Evolutionary conservation across 2,113 vertebrate genomes (phyloP), one percentile per base, ranked within the genome.

Genomic region (Indri indri): DNA sequence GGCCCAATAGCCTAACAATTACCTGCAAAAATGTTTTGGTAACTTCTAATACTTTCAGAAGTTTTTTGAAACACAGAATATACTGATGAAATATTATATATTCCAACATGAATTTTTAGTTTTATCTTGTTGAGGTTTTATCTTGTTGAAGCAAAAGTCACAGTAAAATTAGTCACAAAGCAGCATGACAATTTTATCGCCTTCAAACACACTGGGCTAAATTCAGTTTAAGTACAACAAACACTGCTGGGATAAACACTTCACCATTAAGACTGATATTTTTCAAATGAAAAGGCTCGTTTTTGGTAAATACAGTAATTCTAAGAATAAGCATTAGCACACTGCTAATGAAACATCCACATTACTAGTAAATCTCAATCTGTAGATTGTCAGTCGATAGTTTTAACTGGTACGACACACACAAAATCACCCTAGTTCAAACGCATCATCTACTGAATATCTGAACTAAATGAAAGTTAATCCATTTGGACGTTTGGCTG

Each of bases 151-250:
- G 18, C 16, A 63, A 86, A 85, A 88, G 27, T 92, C 23, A 87
- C 1, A n/a, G 30, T 91, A 76, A 87, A 87, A 68, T 66, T 23
- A 90, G 34, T 63, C 22, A 71, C 16, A 73, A 94, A 87, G 14
- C 54, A 95, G 30, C n/a, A 88, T 14, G n/a, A 40, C 81, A 54
- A 91, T 34, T 52, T 63, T 63, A 88, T 6, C 47, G 42, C 20
- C 5, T 86, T 93, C 30, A 86, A 89, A 73, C 2, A 66, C 1
- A 25, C 65, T 17, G 23, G 17, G n/a, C 30, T 70, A 79, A 66
- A 66, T 80, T 90, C 30, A 77, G 45, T 94, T 70, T 23, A 97
- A 52, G 34, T 18, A 89, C 40, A 94, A 92, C 81, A 85, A 91
- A 95, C 1, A 73, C 23, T 40, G 32, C 45, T 87, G 34, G 73